Percentiles rank a stretch among this genome's conserved stretches.
Conservation (phyloP, 1,140 invertebrate species). For the Lordiphosa clarofinis region DNA sequence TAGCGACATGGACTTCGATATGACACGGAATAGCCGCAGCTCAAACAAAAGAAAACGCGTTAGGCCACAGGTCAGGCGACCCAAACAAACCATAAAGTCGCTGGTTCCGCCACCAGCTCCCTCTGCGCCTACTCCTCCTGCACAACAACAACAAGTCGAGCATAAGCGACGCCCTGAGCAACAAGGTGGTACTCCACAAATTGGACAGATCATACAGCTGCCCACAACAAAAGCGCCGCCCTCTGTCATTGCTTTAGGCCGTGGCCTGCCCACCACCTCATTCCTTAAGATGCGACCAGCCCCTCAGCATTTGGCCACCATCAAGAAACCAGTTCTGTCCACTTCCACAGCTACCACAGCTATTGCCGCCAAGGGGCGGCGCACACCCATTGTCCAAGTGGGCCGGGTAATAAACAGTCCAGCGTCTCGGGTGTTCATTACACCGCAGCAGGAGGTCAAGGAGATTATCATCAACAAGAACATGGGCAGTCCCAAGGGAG, state of each 20-base stretch:
- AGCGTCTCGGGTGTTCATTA: constrained; percentile 18
- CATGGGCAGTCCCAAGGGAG: constrained; percentile 63
- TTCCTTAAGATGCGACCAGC: constrained; percentile 43
- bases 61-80: constrained; percentile 25
- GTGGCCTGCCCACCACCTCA: constrained; percentile 46
- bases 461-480: constrained; percentile 76
- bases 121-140: background rate
- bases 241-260: constrained; percentile 50
- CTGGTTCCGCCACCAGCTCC: background rate
- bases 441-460: constrained; percentile 56
- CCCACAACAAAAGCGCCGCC: constrained; percentile 34
- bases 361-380: constrained; percentile 27
- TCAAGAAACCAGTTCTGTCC: constrained; percentile 1
- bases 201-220: constrained; percentile 53
- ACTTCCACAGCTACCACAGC: background rate
- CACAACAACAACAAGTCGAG: constrained; percentile 20
- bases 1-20: constrained; percentile 75
- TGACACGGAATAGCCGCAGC: constrained; percentile 50
- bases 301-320: constrained; percentile 20
- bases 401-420: constrained; percentile 13
- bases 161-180: constrained; percentile 42
- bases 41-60: constrained; percentile 58
- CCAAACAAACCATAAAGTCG: constrained; percentile 7
- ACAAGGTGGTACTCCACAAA: constrained; percentile 19
- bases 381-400: constrained; percentile 43